Percentiles rank a stretch among this genome's conserved stretches.
These are phyloP conservation scores for Lerista edwardsae DNA, from an alignment of 2,797 vertebrate species.

Conservation along the genomic window DNA sequence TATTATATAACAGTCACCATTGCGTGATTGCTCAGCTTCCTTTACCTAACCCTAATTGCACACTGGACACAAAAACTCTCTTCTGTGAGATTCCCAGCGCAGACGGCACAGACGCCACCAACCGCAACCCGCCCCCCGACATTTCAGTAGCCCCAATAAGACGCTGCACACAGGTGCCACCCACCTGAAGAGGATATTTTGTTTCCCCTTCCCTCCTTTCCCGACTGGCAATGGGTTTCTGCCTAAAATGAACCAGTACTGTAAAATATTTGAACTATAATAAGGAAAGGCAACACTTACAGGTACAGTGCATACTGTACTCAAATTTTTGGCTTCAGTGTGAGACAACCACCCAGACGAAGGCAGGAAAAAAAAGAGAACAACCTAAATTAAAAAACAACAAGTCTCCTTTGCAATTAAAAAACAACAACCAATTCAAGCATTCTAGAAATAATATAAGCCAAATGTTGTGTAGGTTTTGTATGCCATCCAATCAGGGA, in stretches of 20 bases:
- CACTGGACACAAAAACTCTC: slow-evolving; percentile 64
- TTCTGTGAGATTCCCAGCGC: slow-evolving; percentile 51
- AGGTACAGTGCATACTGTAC: slow-evolving; percentile 73
- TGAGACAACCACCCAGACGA: slow-evolving; percentile 36
- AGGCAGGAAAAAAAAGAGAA: slow-evolving; percentile 40
- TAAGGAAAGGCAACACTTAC: slow-evolving; percentile 54
- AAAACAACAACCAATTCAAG: not conserved
- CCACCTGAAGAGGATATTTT: slow-evolving; percentile 67
- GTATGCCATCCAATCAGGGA: not conserved
- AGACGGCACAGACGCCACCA: slow-evolving; percentile 57
- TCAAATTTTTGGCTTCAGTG: slow-evolving; percentile 56
- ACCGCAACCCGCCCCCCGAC: slow-evolving; percentile 50
- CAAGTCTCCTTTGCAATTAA: not conserved
- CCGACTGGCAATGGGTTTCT: slow-evolving; percentile 65
- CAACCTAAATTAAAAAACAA: slow-evolving; percentile 28
- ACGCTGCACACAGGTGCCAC: slow-evolving; percentile 55
- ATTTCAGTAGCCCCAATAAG: slow-evolving; percentile 59
- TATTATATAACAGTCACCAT: slow-evolving; percentile 73
- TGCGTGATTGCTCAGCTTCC: slow-evolving; percentile 71
- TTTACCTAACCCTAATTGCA: slow-evolving; percentile 74
- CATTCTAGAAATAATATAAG: slow-evolving; percentile 52
- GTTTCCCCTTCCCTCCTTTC: slow-evolving; percentile 66
- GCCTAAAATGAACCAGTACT: slow-evolving; percentile 62
- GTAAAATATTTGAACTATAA: slow-evolving; percentile 70
- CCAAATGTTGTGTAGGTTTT: not conserved